A percentile compares a stretch with the other conserved stretches of the same genome.
Evolutionary conservation across 1,140 invertebrate species (phyloP).

Genomic region (Heliconius hewitsoni): DNA sequence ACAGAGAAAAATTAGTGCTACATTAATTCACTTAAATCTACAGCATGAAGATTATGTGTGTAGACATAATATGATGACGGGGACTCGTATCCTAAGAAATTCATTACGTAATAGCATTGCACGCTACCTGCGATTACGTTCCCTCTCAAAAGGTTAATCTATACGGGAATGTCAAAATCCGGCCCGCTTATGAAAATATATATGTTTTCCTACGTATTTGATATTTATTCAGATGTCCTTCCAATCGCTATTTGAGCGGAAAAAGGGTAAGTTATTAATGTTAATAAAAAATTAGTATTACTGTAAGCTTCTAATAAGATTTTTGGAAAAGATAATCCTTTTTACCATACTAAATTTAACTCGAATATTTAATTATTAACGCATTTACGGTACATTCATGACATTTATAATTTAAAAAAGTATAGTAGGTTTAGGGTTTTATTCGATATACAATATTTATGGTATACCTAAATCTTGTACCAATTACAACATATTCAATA

Average conservation of each 20-base stretch:
- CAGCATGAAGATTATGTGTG: constrained; percentile 10
- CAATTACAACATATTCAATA: too few relatives aligned
- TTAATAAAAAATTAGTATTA: too few relatives aligned
- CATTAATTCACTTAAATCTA: constrained; percentile 1
- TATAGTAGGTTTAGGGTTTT: too few relatives aligned
- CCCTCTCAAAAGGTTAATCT: constrained; percentile 33
- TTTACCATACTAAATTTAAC: too few relatives aligned
- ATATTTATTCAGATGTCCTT: not conserved
- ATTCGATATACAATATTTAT: too few relatives aligned
- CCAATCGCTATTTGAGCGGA: not conserved
- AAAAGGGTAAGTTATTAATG: not conserved
- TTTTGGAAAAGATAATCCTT: too few relatives aligned
- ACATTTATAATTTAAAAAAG: too few relatives aligned
- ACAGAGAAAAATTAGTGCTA: not conserved
- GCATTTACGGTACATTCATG: too few relatives aligned
- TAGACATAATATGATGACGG: constrained; percentile 13
- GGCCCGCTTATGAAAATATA: constrained; percentile 4
- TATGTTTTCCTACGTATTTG: not conserved
- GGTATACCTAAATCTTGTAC: too few relatives aligned
- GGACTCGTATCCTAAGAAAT: constrained; percentile 28
- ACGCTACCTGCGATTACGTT: constrained; percentile 35
- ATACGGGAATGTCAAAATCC: constrained; percentile 17
- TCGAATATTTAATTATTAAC: too few relatives aligned
- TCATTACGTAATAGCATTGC: constrained; percentile 36
- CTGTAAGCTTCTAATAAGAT: too few relatives aligned